phyloP scores from a whole-genome alignment of 2,797 vertebrate species.

The Notoglanidium macrostoma region DNA sequence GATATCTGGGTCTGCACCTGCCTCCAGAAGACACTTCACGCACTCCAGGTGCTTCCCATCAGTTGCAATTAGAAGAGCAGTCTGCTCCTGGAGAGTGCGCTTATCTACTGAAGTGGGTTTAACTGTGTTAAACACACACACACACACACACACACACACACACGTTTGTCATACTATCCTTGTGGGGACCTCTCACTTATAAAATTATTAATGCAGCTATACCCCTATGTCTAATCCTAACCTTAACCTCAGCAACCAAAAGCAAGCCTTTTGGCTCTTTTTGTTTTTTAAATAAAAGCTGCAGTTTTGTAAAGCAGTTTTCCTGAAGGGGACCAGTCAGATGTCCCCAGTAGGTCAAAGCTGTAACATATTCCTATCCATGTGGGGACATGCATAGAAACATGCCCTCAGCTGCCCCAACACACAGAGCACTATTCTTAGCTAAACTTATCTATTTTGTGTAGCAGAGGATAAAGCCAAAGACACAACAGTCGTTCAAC shows the following conservation, averaged over 20 bases:
- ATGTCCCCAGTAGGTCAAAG: not conserved
- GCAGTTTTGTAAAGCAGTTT: not conserved
- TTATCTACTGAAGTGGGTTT: slow-evolving; percentile 88
- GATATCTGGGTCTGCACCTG: slow-evolving; percentile 91
- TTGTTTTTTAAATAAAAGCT: not conserved
- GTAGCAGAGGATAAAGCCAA: not conserved
- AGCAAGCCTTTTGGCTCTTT: not conserved
- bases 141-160: slow-evolving; percentile 12
- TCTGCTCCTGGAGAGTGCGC: slow-evolving; percentile 92
- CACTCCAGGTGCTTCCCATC: slow-evolving; percentile 83
- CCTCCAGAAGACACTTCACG: slow-evolving; percentile 82
- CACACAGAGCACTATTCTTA: slow-evolving; percentile 10
- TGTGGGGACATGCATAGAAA: not conserved
- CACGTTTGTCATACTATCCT: not conserved
- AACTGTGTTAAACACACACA: slow-evolving; percentile 63
- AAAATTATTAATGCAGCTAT: not conserved
- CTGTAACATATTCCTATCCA: not conserved
- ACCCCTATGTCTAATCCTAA: not conserved
- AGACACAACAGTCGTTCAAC: slow-evolving; percentile 16
- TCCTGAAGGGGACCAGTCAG: not conserved
- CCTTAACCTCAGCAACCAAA: not conserved
- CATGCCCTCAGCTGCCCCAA: not conserved
- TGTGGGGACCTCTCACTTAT: not conserved
- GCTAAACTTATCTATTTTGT: slow-evolving; percentile 19
- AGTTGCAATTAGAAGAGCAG: slow-evolving; percentile 86